These are phyloP conservation scores for Parapsyche elsis DNA, from an alignment of 1,140 invertebrate species.

Conservation along the genomic window DNA sequence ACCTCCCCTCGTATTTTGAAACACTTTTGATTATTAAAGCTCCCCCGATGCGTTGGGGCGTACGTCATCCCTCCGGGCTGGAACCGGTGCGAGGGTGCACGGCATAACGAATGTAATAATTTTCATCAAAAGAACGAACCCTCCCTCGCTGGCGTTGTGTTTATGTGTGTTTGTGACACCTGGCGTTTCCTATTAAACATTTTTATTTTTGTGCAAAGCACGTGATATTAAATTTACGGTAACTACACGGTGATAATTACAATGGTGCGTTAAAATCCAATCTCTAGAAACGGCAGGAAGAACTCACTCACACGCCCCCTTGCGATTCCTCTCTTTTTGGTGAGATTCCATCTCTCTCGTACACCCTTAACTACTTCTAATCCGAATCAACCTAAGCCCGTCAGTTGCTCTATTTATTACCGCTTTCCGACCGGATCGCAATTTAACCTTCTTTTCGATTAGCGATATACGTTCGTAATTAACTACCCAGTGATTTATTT, in stretches of 20 bases:
- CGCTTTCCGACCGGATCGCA: background rate
- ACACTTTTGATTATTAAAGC: conserved; percentile 54
- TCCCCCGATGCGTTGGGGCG: conserved; percentile 26
- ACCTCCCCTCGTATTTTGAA: conserved; percentile 51
- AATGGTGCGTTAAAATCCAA: too few relatives aligned
- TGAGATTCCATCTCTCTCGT: too few relatives aligned
- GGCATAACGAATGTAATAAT: conserved; percentile 37
- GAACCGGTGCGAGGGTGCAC: conserved; percentile 25
- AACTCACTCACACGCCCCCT: too few relatives aligned
- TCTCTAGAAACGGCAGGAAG: too few relatives aligned
- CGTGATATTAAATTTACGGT: too few relatives aligned
- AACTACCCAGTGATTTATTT: background rate
- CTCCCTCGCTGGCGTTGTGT: conserved; percentile 5
- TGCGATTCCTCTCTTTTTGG: too few relatives aligned
- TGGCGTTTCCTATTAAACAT: background rate
- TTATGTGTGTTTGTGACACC: conserved; percentile 28
- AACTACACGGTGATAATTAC: too few relatives aligned
- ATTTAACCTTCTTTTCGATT: background rate
- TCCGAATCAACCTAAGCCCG: too few relatives aligned
- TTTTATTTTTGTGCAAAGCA: background rate
- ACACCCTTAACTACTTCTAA: too few relatives aligned
- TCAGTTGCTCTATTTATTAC: too few relatives aligned
- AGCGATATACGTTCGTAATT: background rate
- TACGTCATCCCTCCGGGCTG: background rate
- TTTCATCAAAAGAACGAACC: conserved; percentile 32